Conservation (phyloP, 2,113 vertebrate species). For the Poicephalus gulielmi region DNA sequence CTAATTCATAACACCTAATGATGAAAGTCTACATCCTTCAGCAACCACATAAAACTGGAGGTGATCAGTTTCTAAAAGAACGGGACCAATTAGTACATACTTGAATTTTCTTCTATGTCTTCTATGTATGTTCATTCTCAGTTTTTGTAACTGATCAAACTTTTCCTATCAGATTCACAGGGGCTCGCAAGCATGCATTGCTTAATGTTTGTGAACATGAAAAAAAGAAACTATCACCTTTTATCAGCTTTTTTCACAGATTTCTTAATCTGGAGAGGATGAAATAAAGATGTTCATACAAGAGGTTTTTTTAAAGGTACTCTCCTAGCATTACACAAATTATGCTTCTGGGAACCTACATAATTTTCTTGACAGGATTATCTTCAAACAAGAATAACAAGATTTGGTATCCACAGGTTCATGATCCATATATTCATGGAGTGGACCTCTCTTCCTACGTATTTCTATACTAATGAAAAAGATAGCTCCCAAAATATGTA, state of each 20-base stretch:
- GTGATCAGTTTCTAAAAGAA: not conserved
- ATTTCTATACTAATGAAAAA: not conserved
- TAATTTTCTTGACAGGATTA: not conserved
- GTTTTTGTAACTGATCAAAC: not conserved
- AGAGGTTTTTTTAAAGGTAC: not conserved
- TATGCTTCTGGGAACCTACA: not conserved
- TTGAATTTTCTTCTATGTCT: not conserved
- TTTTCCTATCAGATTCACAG: not conserved
- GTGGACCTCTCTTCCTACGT: not conserved
- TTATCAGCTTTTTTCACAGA: not conserved
- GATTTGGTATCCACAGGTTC: not conserved
- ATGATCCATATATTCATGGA: not conserved
- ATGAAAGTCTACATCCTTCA: not conserved
- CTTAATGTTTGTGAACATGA: not conserved
- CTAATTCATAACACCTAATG: not conserved
- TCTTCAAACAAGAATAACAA: not conserved
- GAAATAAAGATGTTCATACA: not conserved
- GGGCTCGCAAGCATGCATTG: not conserved
- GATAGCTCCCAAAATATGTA: not conserved
- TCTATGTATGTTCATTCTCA: not conserved
- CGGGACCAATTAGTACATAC: not conserved
- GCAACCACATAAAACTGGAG: not conserved
- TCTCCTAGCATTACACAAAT: not conserved
- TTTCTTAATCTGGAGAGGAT: not conserved
- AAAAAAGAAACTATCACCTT: not conserved